Evolutionary conservation across 1,140 invertebrate genomes (phyloP).

Genomic region (Aphidius gifuensis): DNA sequence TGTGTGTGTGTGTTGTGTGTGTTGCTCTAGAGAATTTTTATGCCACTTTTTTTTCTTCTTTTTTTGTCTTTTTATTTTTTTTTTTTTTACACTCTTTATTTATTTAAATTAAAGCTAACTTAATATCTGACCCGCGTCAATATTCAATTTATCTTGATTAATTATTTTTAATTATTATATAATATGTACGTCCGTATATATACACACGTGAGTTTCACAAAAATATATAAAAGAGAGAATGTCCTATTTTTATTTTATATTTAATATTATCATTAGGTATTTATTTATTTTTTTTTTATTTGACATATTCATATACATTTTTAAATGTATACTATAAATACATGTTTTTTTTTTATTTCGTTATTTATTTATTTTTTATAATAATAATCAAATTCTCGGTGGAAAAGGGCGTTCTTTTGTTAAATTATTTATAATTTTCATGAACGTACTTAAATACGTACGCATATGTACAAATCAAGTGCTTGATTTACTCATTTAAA

Average conservation of each 20-base stretch:
- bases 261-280: too few species aligned
- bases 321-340: too few species aligned
- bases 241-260: slow-evolving; percentile 18
- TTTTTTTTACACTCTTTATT: too few species aligned
- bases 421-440: slow-evolving; percentile 22
- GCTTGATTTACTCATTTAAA: slow-evolving; percentile 44
- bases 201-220: slow-evolving; percentile 53
- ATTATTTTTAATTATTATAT: slow-evolving; percentile 37
- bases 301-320: too few species aligned
- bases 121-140: too few species aligned
- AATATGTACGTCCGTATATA: slow-evolving; percentile 44
- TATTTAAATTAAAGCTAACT: too few species aligned
- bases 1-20: too few species aligned
- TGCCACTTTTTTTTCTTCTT: too few species aligned
- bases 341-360: too few species aligned
- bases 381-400: slow-evolving; percentile 40
- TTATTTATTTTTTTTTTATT: too few species aligned
- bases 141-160: slow-evolving; percentile 1
- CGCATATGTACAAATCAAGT: slow-evolving; percentile 46
- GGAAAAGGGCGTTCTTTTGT: slow-evolving; percentile 44
- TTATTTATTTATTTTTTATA: slow-evolving; percentile 4
- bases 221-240: slow-evolving; percentile 56
- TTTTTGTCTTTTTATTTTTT: too few species aligned
- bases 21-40: too few species aligned
- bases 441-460: slow-evolving; percentile 28